Base-by-base conservation (phyloP, 2,888 invertebrate genomes). In the Kuschelorhynchus macadamiae region DNA sequence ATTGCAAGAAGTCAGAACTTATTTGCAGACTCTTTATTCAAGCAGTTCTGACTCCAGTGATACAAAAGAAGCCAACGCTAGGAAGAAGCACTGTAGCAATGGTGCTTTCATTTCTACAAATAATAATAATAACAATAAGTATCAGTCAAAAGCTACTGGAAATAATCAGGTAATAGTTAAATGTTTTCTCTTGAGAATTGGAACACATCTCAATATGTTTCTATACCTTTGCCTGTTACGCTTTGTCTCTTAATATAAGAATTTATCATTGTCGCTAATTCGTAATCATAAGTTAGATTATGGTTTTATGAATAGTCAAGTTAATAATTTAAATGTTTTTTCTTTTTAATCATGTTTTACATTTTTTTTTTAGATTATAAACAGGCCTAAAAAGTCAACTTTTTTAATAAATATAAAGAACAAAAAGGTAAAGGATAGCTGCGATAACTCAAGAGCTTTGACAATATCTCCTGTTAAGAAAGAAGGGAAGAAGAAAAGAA, bases 1-100 rank as follows among this genome's bases (percentile, higher is more conserved):
- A 8, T 84, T 95, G 63, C 91, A 92, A 75, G 94, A 94, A 84
- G 93, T 94, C 79, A 88, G 93, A 71, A 92, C 92, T 78, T 94
- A 93, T 81, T 86, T 94, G 77, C 92, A 94, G 74, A 93, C 92
- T 5, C 85, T 94, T 42, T 94, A 94, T 81, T 92, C 93, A 32
- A 91, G 90, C 81, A 90, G 90, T 47, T 90, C 90, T 77, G 91
- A 91, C 78, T 90, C 91, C 25, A 86, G 85, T 50, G 87, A 87
- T 69, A 83, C 85, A 70, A 85, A 86, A 79, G 85, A 86, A 36
- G 84, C 84, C 53, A 66, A 63, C 16, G 72, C 60, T 30, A 78
- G 77, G 68, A 73, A 74, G 49, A 79, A 77, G 71, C 72, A 76
- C 56, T 57, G 67, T 21, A 32, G 16, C 25, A 59, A 36, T 21